phyloP scores from a whole-genome alignment of 2,888 invertebrate genomes.

The Calameuta idolon region DNA sequence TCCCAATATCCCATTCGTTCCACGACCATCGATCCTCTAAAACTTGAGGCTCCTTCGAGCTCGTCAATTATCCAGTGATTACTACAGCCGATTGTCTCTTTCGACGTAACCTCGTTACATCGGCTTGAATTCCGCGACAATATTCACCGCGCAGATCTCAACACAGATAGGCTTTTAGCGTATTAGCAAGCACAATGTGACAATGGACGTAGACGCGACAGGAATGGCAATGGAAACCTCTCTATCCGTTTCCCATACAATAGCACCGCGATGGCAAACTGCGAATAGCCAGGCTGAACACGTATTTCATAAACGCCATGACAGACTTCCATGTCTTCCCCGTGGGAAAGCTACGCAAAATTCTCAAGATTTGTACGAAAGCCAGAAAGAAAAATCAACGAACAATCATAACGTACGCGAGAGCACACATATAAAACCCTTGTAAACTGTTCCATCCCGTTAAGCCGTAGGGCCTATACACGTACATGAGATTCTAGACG shows the following conservation, averaged over 20 bases:
- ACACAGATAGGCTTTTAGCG: conserved; percentile 67
- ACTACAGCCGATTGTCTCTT: conserved; percentile 62
- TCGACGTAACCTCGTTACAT: conserved; percentile 61
- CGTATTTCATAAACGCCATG: conserved; percentile 61
- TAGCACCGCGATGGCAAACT: conserved; percentile 34
- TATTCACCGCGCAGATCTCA: conserved; percentile 62
- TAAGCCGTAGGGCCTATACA: neutral
- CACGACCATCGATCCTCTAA: neutral
- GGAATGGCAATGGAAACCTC: conserved; percentile 62
- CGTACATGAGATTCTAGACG: conserved; percentile 7
- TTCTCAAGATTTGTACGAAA: neutral
- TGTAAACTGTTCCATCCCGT: neutral
- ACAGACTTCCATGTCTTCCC: conserved; percentile 4
- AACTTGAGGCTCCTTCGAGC: neutral
- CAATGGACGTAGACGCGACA: conserved; percentile 63
- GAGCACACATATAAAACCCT: neutral
- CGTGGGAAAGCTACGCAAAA: conserved; percentile 27
- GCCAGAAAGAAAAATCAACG: neutral
- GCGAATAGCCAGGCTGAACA: conserved; percentile 57
- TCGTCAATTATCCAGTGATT: conserved; percentile 60
- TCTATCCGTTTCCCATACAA: conserved; percentile 60
- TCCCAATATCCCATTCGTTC: neutral
- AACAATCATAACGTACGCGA: conserved; percentile 22
- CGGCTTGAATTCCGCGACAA: conserved; percentile 60
- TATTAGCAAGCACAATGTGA: conserved; percentile 65